Evolutionary conservation across 30 jellyfish, hydroid and myxozoan species (phyloP).

Genomic region (Turritopsis rubra): DNA sequence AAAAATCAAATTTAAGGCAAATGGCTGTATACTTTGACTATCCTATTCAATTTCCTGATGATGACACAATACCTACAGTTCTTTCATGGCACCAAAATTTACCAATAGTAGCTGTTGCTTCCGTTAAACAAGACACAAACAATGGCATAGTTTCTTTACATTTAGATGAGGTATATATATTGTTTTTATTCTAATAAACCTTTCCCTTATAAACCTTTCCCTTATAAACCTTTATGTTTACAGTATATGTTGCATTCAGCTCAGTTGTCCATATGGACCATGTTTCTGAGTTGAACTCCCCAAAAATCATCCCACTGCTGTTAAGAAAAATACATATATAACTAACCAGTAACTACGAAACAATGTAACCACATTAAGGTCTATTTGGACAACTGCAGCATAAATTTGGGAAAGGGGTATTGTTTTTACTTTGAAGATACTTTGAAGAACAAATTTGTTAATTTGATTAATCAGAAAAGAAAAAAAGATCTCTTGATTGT

Average conservation of each 20-base stretch:
- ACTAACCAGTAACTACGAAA: too few species aligned
- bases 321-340: too few species aligned
- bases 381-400: too few species aligned
- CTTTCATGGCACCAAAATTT: conserved; percentile 70
- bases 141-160: conserved; percentile 64
- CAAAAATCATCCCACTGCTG: too few species aligned
- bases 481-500: not conserved
- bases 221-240: too few species aligned
- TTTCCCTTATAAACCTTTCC: too few species aligned
- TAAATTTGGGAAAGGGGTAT: too few species aligned
- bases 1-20: not conserved
- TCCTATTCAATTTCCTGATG: conserved; percentile 47
- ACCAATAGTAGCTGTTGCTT: conserved; percentile 83
- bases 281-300: not conserved
- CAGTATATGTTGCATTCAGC: not conserved
- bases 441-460: too few species aligned
- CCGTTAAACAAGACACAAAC: conserved; percentile 43
- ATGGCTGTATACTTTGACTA: conserved; percentile 98
- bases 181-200: not conserved
- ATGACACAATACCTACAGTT: conserved; percentile 39
- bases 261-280: not conserved
- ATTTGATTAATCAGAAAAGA: not conserved
- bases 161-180: conserved; percentile 79
- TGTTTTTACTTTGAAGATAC: too few species aligned
- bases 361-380: too few species aligned